Evolutionary conservation across 2,888 invertebrate species (phyloP).

Genomic region (Harpalus rubripes): DNA sequence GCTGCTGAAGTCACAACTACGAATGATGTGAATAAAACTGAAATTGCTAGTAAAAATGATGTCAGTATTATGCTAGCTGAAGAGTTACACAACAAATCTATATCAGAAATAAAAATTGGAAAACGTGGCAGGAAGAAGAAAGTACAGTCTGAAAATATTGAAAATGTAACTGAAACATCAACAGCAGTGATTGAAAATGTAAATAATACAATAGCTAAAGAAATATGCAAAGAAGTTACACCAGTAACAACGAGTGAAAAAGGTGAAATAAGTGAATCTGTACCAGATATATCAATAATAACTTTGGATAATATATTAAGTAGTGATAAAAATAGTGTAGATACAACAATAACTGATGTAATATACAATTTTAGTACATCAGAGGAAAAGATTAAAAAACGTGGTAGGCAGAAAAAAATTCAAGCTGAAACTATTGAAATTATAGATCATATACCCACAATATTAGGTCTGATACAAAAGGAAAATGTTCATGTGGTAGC

Average conservation of each 20-base stretch:
- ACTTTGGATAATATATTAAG: background rate
- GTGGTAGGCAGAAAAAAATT: too few species aligned
- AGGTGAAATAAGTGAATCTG: background rate
- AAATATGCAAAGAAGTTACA: background rate
- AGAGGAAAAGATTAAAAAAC: too few species aligned
- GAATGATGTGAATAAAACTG: background rate
- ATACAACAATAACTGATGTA: too few species aligned
- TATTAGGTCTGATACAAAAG: too few species aligned
- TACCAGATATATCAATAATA: background rate
- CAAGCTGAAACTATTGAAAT: too few species aligned
- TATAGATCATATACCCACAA: too few species aligned
- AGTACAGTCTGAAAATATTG: background rate
- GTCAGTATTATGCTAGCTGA: background rate
- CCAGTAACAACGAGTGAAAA: background rate
- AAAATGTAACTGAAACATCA: background rate
- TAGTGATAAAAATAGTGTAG: too few species aligned
- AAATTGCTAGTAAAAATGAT: background rate
- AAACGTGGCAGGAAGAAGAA: background rate
- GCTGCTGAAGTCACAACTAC: background rate
- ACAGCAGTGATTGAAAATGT: background rate
- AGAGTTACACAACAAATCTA: background rate
- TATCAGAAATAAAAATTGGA: background rate
- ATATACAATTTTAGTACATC: too few species aligned
- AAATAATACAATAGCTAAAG: background rate
- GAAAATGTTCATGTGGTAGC: too few species aligned